These are phyloP conservation scores for Suricata suricatta DNA, from an alignment of 2,113 vertebrate genomes.

Conservation along the genomic window DNA sequence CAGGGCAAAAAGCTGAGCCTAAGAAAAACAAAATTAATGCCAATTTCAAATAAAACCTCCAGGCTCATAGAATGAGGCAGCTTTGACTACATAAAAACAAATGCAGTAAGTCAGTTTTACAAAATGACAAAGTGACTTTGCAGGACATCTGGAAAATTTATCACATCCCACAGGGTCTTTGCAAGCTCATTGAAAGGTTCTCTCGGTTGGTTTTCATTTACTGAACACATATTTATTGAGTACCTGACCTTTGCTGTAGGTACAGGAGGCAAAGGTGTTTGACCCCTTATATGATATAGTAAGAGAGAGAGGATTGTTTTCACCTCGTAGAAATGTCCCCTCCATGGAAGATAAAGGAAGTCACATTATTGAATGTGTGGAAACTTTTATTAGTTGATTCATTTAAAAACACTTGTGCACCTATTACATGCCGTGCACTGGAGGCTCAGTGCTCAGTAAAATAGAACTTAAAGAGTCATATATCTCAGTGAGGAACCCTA, in stretches of 20 bases:
- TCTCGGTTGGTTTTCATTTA: background rate
- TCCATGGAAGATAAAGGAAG: background rate
- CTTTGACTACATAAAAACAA: background rate
- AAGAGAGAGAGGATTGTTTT: background rate
- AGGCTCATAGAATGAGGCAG: background rate
- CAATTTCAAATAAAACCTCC: background rate
- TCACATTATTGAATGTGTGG: background rate
- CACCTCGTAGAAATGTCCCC: background rate
- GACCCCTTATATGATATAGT: background rate
- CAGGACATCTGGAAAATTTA: background rate
- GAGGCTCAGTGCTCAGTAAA: background rate
- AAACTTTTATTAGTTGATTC: background rate
- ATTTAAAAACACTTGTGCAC: background rate
- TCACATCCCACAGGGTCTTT: background rate
- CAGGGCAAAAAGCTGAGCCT: background rate
- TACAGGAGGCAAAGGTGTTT: background rate
- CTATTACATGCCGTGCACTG: background rate
- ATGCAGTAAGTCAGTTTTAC: background rate
- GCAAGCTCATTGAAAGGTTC: background rate
- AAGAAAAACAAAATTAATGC: conserved; percentile 21
- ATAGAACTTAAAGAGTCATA: background rate
- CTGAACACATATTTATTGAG: background rate
- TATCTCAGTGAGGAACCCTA: background rate
- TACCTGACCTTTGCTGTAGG: background rate
- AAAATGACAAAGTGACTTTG: background rate